Evolutionary conservation across 2,888 invertebrate genomes (phyloP), one percentile per base, ranked within the genome.

Genomic region (Agrypnus murinus): DNA sequence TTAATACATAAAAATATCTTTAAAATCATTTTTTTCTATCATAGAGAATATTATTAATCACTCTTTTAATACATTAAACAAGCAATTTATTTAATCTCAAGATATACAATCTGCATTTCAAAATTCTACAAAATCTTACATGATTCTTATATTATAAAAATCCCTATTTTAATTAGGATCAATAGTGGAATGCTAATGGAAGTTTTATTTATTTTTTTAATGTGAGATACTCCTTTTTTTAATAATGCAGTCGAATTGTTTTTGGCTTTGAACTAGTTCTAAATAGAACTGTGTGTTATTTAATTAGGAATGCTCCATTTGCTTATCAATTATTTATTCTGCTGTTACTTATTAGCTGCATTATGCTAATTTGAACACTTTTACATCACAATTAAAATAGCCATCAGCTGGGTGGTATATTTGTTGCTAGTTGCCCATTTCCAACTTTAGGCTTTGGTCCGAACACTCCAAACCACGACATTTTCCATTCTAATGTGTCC

Each of bases 401-500:
- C 83, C 87, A 89, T 90, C 90, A 90, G 87, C 90, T 90, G 74
- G 88, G 87, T 71, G 88, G 88, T 79, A 88, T 87, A 8, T 88
- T 87, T 81, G 88, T 88, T 17, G 89, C 87, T 73, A 87, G 87
- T 77, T 88, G 88, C 15, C 87, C 87, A 65, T 85, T 85, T 67
- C 87, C 87, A 76, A 89, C 84, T 79, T 89, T 89, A 1, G 86
- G 92, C 84, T 86, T 86, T 9, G 87, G 84, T 2, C 90, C 90
- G 82, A 92, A 93, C 92, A 87, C 84, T 1, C 90, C 90, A 82
- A 92, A 93, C 92, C 92, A 93, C 5, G 92, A 92, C 88, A 89
- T 91, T 81, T 90, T 91, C 91, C 91, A 92, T 76, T 92, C 91
- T 70, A 95, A 84, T 0, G 95, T 94, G 77, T 95, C 93, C 62